Percentiles rank a stretch among this genome's conserved stretches.
Evolutionary conservation across 2,113 vertebrate species (phyloP).

Genomic region (Nesoenas mayeri): DNA sequence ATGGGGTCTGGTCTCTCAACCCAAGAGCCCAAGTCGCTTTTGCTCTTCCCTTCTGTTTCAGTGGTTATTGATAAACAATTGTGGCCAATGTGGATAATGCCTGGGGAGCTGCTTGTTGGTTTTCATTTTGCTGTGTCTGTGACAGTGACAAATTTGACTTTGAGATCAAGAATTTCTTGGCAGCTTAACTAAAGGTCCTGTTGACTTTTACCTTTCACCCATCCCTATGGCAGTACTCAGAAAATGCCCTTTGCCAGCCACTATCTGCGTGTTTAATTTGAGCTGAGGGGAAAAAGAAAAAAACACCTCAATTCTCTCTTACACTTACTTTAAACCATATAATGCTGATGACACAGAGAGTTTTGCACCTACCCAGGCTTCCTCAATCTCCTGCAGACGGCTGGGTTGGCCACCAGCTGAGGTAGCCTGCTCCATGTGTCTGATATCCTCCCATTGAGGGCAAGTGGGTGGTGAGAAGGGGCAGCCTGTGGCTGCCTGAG

Average conservation of each 20-base stretch:
- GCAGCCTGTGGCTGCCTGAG: accelerated
- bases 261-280: neutral
- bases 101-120: neutral
- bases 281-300: neutral
- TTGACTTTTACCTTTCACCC: neutral
- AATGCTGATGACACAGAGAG: accelerated
- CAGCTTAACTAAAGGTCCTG: neutral
- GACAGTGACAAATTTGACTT: neutral
- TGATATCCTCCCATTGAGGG: accelerated
- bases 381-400: neutral
- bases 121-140: neutral
- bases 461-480: accelerated
- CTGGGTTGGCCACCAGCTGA: neutral
- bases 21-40: neutral
- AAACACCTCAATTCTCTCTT: accelerated
- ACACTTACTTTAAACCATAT: neutral
- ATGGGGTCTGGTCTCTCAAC: neutral
- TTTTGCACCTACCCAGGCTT: neutral
- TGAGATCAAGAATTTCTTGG: neutral
- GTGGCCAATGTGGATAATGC: neutral
- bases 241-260: neutral
- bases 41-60: neutral
- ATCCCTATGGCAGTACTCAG: neutral
- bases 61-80: neutral
- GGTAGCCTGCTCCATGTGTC: neutral